Conservation (phyloP, 2,888 invertebrate genomes). For the Hypsopygia costalis region DNA sequence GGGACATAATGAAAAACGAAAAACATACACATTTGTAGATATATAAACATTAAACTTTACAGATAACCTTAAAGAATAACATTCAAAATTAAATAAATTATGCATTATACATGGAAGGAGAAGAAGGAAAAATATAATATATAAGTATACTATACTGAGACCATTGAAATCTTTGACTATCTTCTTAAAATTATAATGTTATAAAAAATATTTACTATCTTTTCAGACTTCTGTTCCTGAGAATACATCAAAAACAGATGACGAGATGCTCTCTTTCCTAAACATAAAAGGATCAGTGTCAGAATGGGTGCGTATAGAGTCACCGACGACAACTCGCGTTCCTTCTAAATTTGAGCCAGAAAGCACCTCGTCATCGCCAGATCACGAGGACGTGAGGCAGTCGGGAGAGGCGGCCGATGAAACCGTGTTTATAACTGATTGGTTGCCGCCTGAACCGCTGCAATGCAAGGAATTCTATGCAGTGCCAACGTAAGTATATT, state of each 20-base stretch:
- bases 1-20: too few relatives aligned
- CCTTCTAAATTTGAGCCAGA: background rate
- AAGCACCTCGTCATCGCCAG: slow-evolving; percentile 23
- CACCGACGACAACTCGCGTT: slow-evolving; percentile 18
- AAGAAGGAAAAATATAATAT: too few relatives aligned
- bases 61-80: too few relatives aligned
- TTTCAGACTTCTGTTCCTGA: slow-evolving; percentile 16
- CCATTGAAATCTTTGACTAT: too few relatives aligned
- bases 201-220: background rate
- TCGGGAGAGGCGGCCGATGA: slow-evolving; percentile 19
- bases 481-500: slow-evolving; percentile 76
- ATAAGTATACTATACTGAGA: too few relatives aligned
- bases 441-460: slow-evolving; percentile 81
- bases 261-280: slow-evolving; percentile 53
- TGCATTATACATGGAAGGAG: too few relatives aligned
- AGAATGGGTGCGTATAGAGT: slow-evolving; percentile 63
- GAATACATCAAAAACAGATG: slow-evolving; percentile 23
- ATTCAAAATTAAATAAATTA: too few relatives aligned
- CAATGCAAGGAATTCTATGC: slow-evolving; percentile 76
- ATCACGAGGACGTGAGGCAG: slow-evolving; percentile 20
- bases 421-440: slow-evolving; percentile 68
- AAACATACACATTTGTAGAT: too few relatives aligned
- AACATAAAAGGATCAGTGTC: slow-evolving; percentile 56
- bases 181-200: too few relatives aligned
- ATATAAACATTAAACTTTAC: too few relatives aligned